Conservation (phyloP, 2,888 invertebrate genomes). For the Drosophila cracens region DNA sequence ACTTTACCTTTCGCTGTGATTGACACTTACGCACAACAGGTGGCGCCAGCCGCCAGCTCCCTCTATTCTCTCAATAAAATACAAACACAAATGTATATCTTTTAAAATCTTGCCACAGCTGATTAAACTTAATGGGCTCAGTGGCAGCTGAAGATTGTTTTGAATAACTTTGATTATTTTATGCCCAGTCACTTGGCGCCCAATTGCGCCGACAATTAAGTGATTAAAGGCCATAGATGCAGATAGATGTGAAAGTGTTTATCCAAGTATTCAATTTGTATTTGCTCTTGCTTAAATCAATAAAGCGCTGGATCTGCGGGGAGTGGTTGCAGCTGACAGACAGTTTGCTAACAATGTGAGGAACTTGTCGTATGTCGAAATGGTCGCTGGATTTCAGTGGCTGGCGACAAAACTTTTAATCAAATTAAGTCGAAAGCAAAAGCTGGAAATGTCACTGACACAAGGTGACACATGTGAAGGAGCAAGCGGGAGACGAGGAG, state of each 20-base stretch:
- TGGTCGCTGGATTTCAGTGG: conserved; percentile 38
- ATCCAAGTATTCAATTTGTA: conserved; percentile 50
- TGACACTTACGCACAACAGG: conserved; percentile 9
- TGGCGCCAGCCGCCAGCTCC: conserved; percentile 3
- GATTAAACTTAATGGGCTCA: conserved; percentile 25
- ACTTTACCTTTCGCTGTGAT: background rate
- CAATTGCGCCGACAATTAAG: conserved; percentile 73
- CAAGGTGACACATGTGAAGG: conserved; percentile 70
- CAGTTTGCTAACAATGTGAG: conserved; percentile 30
- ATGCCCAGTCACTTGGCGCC: conserved; percentile 50
- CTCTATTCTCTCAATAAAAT: background rate
- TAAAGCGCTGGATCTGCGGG: background rate
- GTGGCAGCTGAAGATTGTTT: conserved; percentile 30
- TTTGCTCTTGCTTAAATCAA: conserved; percentile 41
- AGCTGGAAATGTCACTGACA: conserved; percentile 69
- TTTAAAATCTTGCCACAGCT: conserved; percentile 8
- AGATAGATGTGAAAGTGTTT: conserved; percentile 27
- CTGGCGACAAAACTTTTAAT: conserved; percentile 69
- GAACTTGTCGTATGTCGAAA: conserved; percentile 26
- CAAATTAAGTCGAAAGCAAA: conserved; percentile 74
- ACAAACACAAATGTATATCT: background rate
- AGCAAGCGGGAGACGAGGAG: background rate
- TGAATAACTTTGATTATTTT: conserved; percentile 29
- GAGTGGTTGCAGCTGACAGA: background rate
- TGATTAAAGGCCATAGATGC: conserved; percentile 51